These are phyloP conservation scores for Zosterops borbonicus DNA, from an alignment of 2,113 vertebrate genomes.

Conservation along the genomic window DNA sequence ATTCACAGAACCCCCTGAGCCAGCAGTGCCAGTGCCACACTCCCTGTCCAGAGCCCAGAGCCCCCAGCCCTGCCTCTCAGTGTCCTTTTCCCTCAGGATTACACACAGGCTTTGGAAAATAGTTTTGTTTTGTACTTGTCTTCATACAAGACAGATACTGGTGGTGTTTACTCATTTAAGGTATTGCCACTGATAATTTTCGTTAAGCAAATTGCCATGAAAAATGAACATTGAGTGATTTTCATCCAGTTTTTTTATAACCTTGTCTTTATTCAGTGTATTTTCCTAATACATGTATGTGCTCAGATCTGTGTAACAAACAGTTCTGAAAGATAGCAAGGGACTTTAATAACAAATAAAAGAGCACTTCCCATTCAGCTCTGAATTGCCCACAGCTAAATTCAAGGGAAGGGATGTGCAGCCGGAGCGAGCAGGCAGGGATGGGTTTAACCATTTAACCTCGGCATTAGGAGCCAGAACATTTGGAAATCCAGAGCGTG, in stretches of 20 bases:
- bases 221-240: not conserved
- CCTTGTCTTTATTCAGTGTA: not conserved
- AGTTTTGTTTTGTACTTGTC: not conserved
- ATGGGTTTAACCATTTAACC: slow-evolving; percentile 70
- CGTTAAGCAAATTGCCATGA: not conserved
- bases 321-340: slow-evolving; percentile 34
- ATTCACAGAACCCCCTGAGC: not conserved
- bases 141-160: not conserved
- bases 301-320: slow-evolving; percentile 27
- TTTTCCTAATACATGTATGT: slow-evolving; percentile 28
- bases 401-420: slow-evolving; percentile 42
- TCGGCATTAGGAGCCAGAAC: slow-evolving; percentile 51
- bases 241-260: slow-evolving; percentile 9
- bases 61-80: not conserved
- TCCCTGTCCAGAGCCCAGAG: not conserved
- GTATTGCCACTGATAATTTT: not conserved
- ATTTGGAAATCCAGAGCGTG: slow-evolving; percentile 22
- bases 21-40: fast-evolving
- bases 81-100: not conserved
- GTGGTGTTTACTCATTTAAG: not conserved
- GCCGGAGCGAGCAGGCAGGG: slow-evolving; percentile 34
- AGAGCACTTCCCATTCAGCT: slow-evolving; percentile 60
- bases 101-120: not conserved
- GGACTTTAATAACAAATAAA: slow-evolving; percentile 70
- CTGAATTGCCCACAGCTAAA: slow-evolving; percentile 70